Percentiles rank a stretch among this genome's conserved stretches.
Evolutionary conservation across 2,888 invertebrate species (phyloP).

Genomic region (Odontomyia ornata): DNA sequence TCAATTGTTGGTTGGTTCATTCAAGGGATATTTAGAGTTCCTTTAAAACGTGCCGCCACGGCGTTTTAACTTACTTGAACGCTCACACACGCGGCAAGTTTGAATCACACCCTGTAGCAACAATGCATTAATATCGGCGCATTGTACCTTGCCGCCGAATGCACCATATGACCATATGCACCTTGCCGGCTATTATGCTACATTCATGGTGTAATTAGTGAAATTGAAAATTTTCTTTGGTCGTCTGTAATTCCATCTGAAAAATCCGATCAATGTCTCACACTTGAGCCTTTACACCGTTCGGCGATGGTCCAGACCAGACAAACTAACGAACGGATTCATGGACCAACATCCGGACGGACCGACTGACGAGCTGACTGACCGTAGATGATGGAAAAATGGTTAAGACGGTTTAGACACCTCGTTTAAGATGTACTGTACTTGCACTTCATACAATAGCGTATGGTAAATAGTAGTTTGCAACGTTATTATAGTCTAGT

Average conservation of each 20-base stretch:
- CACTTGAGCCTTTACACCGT: slow-evolving; percentile 32
- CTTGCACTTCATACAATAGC: background rate
- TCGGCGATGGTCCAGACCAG: slow-evolving; percentile 26
- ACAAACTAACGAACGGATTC: background rate
- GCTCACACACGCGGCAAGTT: background rate
- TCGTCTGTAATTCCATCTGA: slow-evolving; percentile 43
- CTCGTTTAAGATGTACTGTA: background rate
- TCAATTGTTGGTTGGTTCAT: no score
- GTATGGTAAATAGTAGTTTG: slow-evolving; percentile 10
- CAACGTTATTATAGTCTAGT: slow-evolving; percentile 20
- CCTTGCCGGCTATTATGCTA: slow-evolving; percentile 5
- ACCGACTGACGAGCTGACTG: background rate
- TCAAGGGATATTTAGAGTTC: slow-evolving; percentile 15
- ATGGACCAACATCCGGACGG: background rate
- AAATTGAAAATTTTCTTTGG: slow-evolving; percentile 37
- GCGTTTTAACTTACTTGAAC: background rate
- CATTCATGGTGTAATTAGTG: slow-evolving; percentile 35
- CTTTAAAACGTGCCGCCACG: slow-evolving; percentile 7
- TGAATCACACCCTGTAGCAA: slow-evolving; percentile 29
- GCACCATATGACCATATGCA: slow-evolving; percentile 32
- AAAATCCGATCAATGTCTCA: slow-evolving; percentile 36
- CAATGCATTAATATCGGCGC: slow-evolving; percentile 5
- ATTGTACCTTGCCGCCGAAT: background rate
- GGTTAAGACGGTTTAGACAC: slow-evolving; percentile 16
- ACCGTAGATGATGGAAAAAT: slow-evolving; percentile 5